Evolutionary conservation across 2,888 invertebrate species (phyloP).

Genomic region (Spialia ferax): DNA sequence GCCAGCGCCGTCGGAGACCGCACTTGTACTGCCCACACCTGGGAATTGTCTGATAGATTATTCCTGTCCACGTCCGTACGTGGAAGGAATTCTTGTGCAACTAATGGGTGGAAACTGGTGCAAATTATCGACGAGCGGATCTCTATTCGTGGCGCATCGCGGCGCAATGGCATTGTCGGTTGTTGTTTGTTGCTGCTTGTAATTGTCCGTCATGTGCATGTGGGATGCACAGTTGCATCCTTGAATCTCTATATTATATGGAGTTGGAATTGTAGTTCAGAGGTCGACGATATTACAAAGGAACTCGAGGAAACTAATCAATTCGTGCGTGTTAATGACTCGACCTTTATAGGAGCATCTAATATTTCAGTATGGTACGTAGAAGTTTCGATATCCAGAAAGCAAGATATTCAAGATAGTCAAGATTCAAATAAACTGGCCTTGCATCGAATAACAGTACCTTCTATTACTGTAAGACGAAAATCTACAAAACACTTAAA

Average conservation of each 20-base stretch:
- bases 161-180: conserved; percentile 27
- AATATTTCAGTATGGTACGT: no score
- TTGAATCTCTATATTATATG: background rate
- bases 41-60: conserved; percentile 39
- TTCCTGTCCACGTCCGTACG: conserved; percentile 35
- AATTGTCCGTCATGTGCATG: background rate
- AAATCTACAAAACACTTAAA: no score
- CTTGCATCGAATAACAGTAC: no score
- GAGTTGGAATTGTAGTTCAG: background rate
- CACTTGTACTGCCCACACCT: conserved; percentile 37
- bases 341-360: no score
- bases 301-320: no score
- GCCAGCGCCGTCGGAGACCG: conserved; percentile 5
- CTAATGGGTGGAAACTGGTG: conserved; percentile 39
- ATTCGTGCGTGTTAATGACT: no score
- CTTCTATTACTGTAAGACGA: no score
- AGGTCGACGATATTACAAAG: no score
- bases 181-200: conserved; percentile 15
- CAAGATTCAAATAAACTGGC: no score
- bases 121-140: conserved; percentile 40
- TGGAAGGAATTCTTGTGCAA: conserved; percentile 41
- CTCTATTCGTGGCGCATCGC: conserved; percentile 34
- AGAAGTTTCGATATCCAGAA: no score
- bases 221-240: conserved; percentile 3
- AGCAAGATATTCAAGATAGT: no score